A percentile compares a stretch with the other conserved stretches of the same genome.
Conservation (phyloP, 1,140 invertebrate species). For the Diorhabda carinulata region DNA sequence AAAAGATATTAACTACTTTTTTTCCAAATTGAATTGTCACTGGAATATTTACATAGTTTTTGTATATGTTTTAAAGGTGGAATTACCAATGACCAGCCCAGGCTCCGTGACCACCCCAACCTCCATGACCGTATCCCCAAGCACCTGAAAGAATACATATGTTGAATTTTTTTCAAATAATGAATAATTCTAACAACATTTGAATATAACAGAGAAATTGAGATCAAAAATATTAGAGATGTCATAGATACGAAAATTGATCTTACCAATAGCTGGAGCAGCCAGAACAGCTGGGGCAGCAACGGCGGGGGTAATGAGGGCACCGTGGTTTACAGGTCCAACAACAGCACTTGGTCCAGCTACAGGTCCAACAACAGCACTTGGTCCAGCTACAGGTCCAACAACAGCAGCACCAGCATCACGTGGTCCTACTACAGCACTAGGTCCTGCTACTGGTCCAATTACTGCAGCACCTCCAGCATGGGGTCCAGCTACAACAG, state of each 20-base stretch:
- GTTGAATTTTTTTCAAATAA: too few relatives aligned
- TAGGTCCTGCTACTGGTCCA: constrained; percentile 9
- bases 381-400: constrained; percentile 26
- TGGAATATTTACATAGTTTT: constrained; percentile 13
- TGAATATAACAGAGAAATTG: too few relatives aligned
- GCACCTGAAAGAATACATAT: not conserved
- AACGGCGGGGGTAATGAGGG: constrained; percentile 10
- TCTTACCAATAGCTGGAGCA: constrained; percentile 17
- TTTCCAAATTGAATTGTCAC: constrained; percentile 8
- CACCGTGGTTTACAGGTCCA: constrained; percentile 26
- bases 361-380: constrained; percentile 27
- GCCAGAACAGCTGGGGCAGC: constrained; percentile 22
- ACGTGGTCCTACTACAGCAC: constrained; percentile 8
- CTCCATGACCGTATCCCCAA: constrained; percentile 11
- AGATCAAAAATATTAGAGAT: too few relatives aligned
- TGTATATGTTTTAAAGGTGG: constrained; percentile 11
- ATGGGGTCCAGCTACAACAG: constrained; percentile 6
- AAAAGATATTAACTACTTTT: not conserved
- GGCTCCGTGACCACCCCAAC: constrained; percentile 9
- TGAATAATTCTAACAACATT: too few relatives aligned
- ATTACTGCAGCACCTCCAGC: constrained; percentile 6
- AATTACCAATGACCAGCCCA: constrained; percentile 13
- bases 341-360: constrained; percentile 28
- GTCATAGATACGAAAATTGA: not conserved
- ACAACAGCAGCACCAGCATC: constrained; percentile 3